These are phyloP conservation scores for Aplocera efformata DNA, from an alignment of 2,888 invertebrate species.

Conservation along the genomic window DNA sequence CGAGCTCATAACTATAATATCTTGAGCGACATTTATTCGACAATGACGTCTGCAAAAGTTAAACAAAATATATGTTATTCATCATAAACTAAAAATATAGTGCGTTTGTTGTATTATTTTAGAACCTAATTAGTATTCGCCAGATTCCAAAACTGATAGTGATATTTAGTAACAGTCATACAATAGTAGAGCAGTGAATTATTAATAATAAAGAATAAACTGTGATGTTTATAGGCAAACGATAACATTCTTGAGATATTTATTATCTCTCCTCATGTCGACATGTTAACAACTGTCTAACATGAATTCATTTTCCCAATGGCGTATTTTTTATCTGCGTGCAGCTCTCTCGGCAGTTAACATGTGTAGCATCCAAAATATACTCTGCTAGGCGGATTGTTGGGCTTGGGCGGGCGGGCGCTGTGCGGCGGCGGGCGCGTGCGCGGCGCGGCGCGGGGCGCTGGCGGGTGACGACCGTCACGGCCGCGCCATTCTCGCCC, in stretches of 20 bases:
- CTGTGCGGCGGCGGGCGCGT: conserved; percentile 53
- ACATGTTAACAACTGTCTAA: conserved; percentile 2
- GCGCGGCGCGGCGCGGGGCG: conserved; percentile 32
- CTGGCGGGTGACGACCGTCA: conserved; percentile 37
- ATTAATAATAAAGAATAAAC: no score
- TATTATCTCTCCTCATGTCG: neutral
- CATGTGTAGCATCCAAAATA: conserved; percentile 57
- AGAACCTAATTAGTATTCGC: no score
- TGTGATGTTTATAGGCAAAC: neutral
- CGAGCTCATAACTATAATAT: conserved; percentile 26
- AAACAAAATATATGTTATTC: neutral
- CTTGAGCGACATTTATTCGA: conserved; percentile 20
- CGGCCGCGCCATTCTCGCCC: conserved; percentile 60
- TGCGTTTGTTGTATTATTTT: conserved; percentile 6
- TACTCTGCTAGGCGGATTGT: conserved; percentile 55
- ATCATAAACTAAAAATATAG: conserved; percentile 13
- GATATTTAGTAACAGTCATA: conserved; percentile 2
- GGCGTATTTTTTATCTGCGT: conserved; percentile 40
- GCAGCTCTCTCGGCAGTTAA: conserved; percentile 59
- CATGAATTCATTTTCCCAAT: conserved; percentile 27
- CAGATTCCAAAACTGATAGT: no score
- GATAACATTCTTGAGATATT: neutral
- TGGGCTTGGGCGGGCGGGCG: conserved; percentile 56
- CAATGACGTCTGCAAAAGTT: conserved; percentile 17
- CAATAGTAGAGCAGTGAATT: neutral